phyloP scores from a whole-genome alignment of 2,113 vertebrate genomes.

The Hypomesus transpacificus region DNA sequence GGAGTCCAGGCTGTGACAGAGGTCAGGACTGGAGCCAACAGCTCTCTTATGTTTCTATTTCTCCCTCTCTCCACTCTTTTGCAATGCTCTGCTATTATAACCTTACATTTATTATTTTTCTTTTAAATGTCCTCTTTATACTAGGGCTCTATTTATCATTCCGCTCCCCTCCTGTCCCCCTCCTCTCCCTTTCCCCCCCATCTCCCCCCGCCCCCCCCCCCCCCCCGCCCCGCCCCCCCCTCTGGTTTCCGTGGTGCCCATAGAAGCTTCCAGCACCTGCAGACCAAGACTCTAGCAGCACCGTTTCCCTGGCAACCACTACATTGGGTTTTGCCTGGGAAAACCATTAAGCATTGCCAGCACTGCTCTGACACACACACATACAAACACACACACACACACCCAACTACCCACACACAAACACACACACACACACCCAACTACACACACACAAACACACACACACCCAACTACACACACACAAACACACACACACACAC shows the following conservation, averaged over 20 bases:
- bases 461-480: neutral
- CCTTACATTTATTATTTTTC: no score
- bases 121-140: no score
- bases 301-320: conserved; percentile 74
- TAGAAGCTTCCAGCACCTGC: conserved; percentile 64
- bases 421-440: neutral
- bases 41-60: no score
- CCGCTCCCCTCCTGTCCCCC: no score
- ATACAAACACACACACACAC: conserved; percentile 20
- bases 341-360: conserved; percentile 65
- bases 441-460: conserved; percentile 1
- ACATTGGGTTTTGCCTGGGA: conserved; percentile 63
- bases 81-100: no score
- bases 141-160: no score
- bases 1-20: no score
- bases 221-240: neutral
- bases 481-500: neutral
- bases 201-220: neutral
- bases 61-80: no score
- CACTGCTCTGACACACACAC: conserved; percentile 22
- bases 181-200: no score
- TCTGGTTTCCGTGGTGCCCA: conserved; percentile 56
- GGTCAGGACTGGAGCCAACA: no score
- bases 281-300: conserved; percentile 63
- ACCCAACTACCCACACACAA: neutral